Conservation (phyloP, 1,140 invertebrate genomes). For the Galleria mellonella region DNA sequence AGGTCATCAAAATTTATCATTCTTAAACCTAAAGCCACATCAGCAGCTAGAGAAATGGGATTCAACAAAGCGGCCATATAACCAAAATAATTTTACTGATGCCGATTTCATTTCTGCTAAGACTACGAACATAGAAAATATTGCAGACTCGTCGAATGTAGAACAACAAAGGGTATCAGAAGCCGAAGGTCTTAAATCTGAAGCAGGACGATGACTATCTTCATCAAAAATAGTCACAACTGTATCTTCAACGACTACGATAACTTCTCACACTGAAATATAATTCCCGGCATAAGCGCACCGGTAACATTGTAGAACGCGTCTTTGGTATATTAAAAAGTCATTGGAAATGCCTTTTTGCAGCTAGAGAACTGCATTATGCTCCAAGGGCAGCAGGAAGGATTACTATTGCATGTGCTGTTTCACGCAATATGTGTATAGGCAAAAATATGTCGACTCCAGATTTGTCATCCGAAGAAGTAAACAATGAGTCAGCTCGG, state of each 20-base stretch:
- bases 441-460: too few species aligned
- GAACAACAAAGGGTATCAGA: slow-evolving; percentile 12
- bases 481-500: too few species aligned
- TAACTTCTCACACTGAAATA: background rate
- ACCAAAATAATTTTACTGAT: too few species aligned
- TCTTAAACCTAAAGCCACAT: slow-evolving; percentile 40
- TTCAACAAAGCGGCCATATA: slow-evolving; percentile 43
- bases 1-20: slow-evolving; percentile 27
- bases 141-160: slow-evolving; percentile 12
- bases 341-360: too few species aligned
- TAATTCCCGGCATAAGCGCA: too few species aligned
- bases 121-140: slow-evolving; percentile 26
- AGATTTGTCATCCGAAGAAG: too few species aligned
- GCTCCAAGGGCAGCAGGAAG: too few species aligned
- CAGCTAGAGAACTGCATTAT: too few species aligned
- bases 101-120: slow-evolving; percentile 27
- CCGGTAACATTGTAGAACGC: too few species aligned
- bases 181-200: slow-evolving; percentile 12
- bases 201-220: slow-evolving; percentile 6
- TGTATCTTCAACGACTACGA: slow-evolving; percentile 11
- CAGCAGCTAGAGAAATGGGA: slow-evolving; percentile 30
- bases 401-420: too few species aligned
- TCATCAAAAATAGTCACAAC: slow-evolving; percentile 5
- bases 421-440: too few species aligned
- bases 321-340: too few species aligned